Base-by-base conservation (phyloP, 2,888 invertebrate genomes). In the Hypena proboscidalis region DNA sequence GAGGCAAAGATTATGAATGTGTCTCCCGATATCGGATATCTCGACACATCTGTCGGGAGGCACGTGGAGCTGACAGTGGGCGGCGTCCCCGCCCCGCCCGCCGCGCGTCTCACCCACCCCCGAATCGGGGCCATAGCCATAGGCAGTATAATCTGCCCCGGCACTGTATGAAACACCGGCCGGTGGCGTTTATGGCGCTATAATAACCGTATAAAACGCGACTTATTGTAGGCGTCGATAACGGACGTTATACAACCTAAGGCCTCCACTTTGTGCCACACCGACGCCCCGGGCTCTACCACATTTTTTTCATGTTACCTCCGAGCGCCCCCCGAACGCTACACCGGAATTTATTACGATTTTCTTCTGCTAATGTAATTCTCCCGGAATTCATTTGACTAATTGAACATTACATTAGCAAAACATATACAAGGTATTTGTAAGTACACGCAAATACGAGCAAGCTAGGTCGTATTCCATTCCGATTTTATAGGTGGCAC, bases 201-300 rank as follows among this genome's bases (percentile, higher is more conserved):
- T 90, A 90, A 91, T 91, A 90, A 89, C 88, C 87, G 79, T 90
- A 91, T 91, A 90, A 91, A 91, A 90, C 80, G 84, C 86, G 87
- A 90, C 89, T 90, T 90, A 89, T 90, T 90, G 89, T 88, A 85
- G 83, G 81, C 85, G 83, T 84, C 89, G 87, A 90, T 90, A 88
- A 82, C 85, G 79, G 83, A 83, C 85, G 80, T 81, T 87, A 83
- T 80, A 89, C 83, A 83, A 77, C 82, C 74, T 76, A 76, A 84
- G 81, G 74, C 80, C 77, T 75, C 72, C 73, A 74, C 77, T 78
- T 74, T 73, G 77, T 57, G 67, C 53, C 59, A 48, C 68, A 74
- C 70, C 71, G 56, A 63, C 64, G 57, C 52, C 54, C 57, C 63
- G 56, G 63, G 62, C 52, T 57, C 57, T 54, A 63, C 62, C 66